Evolutionary conservation across 1,140 invertebrate species (phyloP).

Genomic region (Apis cerana): DNA sequence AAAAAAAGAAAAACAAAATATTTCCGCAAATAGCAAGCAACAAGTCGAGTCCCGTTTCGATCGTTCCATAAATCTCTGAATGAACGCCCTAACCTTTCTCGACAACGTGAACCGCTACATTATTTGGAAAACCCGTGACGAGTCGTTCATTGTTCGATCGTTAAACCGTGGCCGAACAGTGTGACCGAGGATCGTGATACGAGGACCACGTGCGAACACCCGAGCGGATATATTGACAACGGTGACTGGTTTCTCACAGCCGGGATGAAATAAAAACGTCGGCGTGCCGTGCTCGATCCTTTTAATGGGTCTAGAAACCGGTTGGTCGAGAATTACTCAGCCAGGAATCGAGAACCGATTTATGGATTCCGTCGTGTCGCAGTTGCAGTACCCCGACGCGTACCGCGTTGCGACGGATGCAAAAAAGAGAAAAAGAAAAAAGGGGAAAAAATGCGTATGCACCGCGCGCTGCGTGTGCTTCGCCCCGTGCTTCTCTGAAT

Average conservation of each 20-base stretch:
- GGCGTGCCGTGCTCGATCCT: conserved; percentile 39
- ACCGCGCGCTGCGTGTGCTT: neutral
- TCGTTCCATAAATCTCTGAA: too few species aligned
- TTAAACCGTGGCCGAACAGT: neutral
- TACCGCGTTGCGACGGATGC: neutral
- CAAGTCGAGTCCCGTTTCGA: too few species aligned
- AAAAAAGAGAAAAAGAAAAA: neutral
- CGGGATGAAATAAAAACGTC: conserved; percentile 27
- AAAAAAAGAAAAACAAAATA: too few species aligned
- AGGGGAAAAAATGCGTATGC: neutral
- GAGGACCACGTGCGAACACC: neutral
- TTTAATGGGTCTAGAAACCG: conserved; percentile 61
- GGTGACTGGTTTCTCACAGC: conserved; percentile 19
- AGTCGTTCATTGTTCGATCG: neutral
- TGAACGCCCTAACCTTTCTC: too few species aligned
- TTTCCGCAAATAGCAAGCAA: too few species aligned
- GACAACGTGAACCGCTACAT: neutral
- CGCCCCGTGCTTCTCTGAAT: conserved; percentile 36
- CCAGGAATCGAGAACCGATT: conserved; percentile 33
- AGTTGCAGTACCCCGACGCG: conserved; percentile 35
- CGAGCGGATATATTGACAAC: neutral
- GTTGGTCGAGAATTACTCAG: conserved; percentile 54
- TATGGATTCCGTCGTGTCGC: conserved; percentile 36
- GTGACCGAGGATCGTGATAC: too few species aligned
- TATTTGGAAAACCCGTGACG: neutral